These are phyloP conservation scores for Microtus montanus DNA, from an alignment of 2,113 vertebrate genomes.

Conservation along the genomic window DNA sequence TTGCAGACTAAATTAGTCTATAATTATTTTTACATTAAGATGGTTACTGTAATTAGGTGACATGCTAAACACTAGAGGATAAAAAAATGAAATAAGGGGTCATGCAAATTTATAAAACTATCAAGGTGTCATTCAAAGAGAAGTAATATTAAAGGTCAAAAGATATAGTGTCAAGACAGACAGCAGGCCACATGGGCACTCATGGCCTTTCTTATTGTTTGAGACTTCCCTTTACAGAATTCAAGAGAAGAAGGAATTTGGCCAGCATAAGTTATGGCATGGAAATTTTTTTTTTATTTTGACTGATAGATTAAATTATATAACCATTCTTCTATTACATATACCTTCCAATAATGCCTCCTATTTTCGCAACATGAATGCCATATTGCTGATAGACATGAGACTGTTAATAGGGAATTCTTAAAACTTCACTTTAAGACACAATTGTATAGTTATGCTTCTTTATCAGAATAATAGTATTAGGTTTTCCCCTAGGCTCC, in stretches of 20 bases:
- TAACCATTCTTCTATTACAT: neutral
- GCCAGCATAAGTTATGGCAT: neutral
- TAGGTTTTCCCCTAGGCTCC: neutral
- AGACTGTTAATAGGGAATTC: neutral
- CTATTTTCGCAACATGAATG: neutral
- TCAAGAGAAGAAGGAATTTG: neutral
- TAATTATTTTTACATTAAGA: neutral
- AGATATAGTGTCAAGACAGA: neutral
- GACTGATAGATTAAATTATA: neutral
- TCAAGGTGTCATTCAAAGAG: neutral
- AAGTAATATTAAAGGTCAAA: neutral
- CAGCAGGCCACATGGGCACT: neutral
- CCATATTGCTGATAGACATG: neutral
- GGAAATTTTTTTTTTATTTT: neutral
- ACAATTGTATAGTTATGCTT: neutral
- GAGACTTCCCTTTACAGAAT: no score
- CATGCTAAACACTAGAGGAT: neutral
- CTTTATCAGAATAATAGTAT: neutral
- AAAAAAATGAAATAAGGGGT: neutral
- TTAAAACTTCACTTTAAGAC: neutral
- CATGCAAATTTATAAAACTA: neutral
- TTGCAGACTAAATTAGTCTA: neutral
- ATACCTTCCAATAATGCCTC: neutral
- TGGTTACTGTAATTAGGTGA: neutral
- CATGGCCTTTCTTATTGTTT: neutral